A percentile compares a stretch with the other conserved stretches of the same genome.
Evolutionary conservation across 2,888 invertebrate species (phyloP).

Genomic region (Drosophila mettleri): DNA sequence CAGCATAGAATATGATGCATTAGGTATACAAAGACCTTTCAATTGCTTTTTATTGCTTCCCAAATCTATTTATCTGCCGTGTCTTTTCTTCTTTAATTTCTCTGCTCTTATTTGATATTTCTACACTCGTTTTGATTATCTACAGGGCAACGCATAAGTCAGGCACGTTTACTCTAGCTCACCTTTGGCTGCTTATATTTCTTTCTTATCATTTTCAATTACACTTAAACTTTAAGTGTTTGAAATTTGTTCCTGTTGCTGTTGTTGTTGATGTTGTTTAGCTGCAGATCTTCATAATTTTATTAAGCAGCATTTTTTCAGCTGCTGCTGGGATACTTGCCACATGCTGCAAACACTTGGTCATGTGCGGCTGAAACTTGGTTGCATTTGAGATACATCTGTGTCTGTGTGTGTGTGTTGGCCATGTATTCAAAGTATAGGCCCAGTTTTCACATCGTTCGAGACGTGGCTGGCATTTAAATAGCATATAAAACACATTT

Average conservation of each 20-base stretch:
- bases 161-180: neutral
- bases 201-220: conserved; percentile 65
- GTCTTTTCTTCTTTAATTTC: neutral
- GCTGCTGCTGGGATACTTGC: conserved; percentile 53
- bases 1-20: too few species aligned
- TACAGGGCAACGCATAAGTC: neutral
- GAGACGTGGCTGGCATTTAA: conserved; percentile 70
- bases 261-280: conserved; percentile 13
- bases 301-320: conserved; percentile 50
- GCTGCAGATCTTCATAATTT: conserved; percentile 60
- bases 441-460: conserved; percentile 69
- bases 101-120: neutral
- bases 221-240: conserved; percentile 64
- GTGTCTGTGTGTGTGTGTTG: neutral
- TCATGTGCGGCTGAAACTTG: conserved; percentile 24
- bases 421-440: conserved; percentile 36
- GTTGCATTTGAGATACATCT: conserved; percentile 5
- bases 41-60: too few species aligned
- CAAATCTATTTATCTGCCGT: too few species aligned
- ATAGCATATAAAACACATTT: conserved; percentile 44
- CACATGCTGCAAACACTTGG: conserved; percentile 63
- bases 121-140: neutral
- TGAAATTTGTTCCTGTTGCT: conserved; percentile 36
- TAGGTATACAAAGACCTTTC: too few species aligned
- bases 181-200: conserved; percentile 2